phyloP scores from a whole-genome alignment of 2,113 vertebrate genomes.

The Xenopus borealis region DNA sequence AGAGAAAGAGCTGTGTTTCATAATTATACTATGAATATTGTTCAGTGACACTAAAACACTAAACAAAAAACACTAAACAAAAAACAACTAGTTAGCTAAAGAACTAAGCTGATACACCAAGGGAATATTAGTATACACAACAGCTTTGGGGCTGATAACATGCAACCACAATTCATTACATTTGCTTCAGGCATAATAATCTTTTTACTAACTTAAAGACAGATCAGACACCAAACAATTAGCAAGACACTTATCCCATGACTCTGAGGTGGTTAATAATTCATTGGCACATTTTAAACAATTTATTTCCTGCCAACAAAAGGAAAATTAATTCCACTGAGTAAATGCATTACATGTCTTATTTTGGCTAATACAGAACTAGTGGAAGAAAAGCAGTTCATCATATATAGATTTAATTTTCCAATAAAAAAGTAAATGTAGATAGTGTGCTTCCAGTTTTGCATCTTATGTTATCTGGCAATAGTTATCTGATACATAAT shows the following conservation, averaged over 20 bases:
- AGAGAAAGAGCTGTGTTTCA: too few relatives aligned
- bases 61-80: not conserved
- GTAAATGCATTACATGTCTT: conserved; percentile 27
- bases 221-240: conserved; percentile 31
- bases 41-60: too few relatives aligned
- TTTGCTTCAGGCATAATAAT: conserved; percentile 43
- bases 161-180: conserved; percentile 39
- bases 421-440: too few relatives aligned
- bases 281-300: conserved; percentile 42
- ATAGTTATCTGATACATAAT: too few relatives aligned
- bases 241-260: conserved; percentile 28
- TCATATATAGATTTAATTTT: too few relatives aligned
- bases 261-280: conserved; percentile 40
- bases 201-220: conserved; percentile 41
- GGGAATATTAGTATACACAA: conserved; percentile 43
- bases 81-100: conserved; percentile 2
- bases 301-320: conserved; percentile 41
- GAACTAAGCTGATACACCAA: conserved; percentile 2
- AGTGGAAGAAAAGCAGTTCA: too few relatives aligned
- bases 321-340: conserved; percentile 27
- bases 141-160: conserved; percentile 38
- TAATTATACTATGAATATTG: too few relatives aligned
- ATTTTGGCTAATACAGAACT: conserved; percentile 13
- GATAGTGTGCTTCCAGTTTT: too few relatives aligned
- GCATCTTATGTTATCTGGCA: too few relatives aligned